Evolutionary conservation across 2,888 invertebrate genomes (phyloP).

Genomic region (Antheraea assamensis): DNA sequence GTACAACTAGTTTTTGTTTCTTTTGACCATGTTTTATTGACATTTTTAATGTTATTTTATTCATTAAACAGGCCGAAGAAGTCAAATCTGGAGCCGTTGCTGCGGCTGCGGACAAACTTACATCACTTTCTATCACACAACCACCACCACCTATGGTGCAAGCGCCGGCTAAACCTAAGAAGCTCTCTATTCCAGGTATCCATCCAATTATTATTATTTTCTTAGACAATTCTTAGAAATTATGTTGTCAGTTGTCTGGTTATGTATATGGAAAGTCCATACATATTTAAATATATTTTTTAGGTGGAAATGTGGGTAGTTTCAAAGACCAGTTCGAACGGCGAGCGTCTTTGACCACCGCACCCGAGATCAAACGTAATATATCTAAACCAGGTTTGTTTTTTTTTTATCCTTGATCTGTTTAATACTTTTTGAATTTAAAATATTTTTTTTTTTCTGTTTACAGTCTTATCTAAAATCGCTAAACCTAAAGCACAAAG

Average conservation of each 20-base stretch:
- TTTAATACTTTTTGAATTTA: background rate
- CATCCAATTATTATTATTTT: background rate
- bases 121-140: constrained; percentile 61
- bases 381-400: constrained; percentile 66
- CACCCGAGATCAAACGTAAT: constrained; percentile 71
- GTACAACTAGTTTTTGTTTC: background rate
- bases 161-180: constrained; percentile 85
- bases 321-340: constrained; percentile 94
- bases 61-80: constrained; percentile 47
- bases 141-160: constrained; percentile 45
- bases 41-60: background rate
- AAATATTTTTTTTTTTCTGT: constrained; percentile 15
- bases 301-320: constrained; percentile 90
- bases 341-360: constrained; percentile 84
- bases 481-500: constrained; percentile 77
- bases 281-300: constrained; percentile 7
- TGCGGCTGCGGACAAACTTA: constrained; percentile 68
- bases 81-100: constrained; percentile 55
- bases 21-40: background rate
- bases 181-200: constrained; percentile 87
- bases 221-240: background rate
- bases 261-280: background rate
- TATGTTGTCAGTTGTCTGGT: background rate
- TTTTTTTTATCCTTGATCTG: constrained; percentile 3
- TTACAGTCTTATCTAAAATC: constrained; percentile 71